Evolutionary conservation across 2,113 vertebrate species (phyloP).

Genomic region (Etia nguti): DNA sequence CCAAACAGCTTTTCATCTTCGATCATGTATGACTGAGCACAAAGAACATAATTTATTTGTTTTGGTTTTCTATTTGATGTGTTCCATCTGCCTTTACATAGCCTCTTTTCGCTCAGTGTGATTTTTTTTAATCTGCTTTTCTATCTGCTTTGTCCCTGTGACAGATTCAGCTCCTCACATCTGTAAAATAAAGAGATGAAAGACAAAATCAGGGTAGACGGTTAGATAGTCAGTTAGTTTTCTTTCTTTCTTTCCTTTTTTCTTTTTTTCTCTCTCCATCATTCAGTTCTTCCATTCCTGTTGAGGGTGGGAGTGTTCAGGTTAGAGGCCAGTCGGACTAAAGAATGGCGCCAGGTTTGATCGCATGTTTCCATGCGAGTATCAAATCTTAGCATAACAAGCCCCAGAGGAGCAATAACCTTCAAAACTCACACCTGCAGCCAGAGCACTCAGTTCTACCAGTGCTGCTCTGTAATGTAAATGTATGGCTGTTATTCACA

Average conservation of each 20-base stretch:
- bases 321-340: background rate
- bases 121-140: background rate
- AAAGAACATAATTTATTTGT: background rate
- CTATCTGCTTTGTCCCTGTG: background rate
- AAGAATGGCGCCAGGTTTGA: slow-evolving; percentile 13
- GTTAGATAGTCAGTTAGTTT: background rate
- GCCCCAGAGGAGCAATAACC: slow-evolving; percentile 49
- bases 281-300: background rate
- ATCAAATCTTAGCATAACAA: slow-evolving; percentile 45
- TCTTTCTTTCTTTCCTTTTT: background rate
- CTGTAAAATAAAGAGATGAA: background rate
- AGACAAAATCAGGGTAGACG: background rate
- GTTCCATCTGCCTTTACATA: background rate
- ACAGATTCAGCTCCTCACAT: background rate
- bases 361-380: slow-evolving; percentile 49
- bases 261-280: background rate
- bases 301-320: background rate
- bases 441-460: slow-evolving; percentile 6
- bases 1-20: background rate
- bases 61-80: background rate
- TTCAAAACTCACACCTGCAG: slow-evolving; percentile 57
- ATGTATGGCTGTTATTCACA: slow-evolving; percentile 45
- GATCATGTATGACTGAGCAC: background rate
- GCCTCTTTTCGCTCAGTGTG: background rate
- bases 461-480: slow-evolving; percentile 28